phyloP scores from a whole-genome alignment of 2,113 vertebrate species.

The Pycnonotus jocosus region DNA sequence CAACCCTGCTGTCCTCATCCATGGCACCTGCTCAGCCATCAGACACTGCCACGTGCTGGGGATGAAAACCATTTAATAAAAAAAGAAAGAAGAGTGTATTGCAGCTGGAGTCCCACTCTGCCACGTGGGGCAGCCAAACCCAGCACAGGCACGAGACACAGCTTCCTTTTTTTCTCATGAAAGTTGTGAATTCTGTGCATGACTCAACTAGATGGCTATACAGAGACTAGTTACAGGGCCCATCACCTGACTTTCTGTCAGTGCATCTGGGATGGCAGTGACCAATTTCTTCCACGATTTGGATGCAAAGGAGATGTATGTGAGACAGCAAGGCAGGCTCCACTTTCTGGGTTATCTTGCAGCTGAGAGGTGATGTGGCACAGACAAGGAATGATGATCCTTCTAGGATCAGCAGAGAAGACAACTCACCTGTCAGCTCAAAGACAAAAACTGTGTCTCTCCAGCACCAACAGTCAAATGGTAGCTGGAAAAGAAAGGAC shows the following conservation, averaged over 20 bases:
- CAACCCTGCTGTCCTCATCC: not conserved
- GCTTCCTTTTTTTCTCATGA: not conserved
- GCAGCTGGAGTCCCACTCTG: not conserved
- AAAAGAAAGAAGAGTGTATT: not conserved
- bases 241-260: not conserved
- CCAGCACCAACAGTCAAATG: not conserved
- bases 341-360: not conserved
- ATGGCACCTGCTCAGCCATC: not conserved
- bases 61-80: not conserved
- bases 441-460: not conserved
- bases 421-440: not conserved
- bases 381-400: not conserved
- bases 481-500: not conserved
- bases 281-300: not conserved
- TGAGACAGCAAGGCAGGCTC: not conserved
- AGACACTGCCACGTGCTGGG: not conserved
- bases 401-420: not conserved
- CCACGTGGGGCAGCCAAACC: not conserved
- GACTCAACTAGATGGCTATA: not conserved
- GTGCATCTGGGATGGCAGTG: not conserved
- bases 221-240: not conserved
- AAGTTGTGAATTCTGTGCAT: fast-evolving
- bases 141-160: not conserved
- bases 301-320: not conserved
- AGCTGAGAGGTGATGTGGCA: not conserved